Percentiles rank a stretch among this genome's conserved stretches.
These are phyloP conservation scores for Megaceryle torquata DNA, from an alignment of 2,113 vertebrate species.

Conservation along the genomic window DNA sequence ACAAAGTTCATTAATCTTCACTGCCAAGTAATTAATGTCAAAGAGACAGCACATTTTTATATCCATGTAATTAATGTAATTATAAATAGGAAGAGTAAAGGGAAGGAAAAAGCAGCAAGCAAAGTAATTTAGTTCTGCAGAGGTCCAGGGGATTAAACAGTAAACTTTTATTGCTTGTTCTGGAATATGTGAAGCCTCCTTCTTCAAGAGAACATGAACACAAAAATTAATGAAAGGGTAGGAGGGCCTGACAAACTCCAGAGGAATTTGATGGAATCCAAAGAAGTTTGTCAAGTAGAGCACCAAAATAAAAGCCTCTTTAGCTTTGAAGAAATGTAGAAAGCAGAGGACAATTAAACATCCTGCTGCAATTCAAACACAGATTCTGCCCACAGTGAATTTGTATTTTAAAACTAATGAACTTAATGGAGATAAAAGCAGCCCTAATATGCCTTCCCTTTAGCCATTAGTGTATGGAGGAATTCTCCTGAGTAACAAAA, in stretches of 20 bases:
- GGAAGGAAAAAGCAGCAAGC: neutral
- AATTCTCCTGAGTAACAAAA: neutral
- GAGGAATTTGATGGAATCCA: neutral
- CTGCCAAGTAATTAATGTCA: constrained; percentile 54
- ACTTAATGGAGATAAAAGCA: neutral
- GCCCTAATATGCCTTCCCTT: neutral
- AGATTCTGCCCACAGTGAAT: neutral
- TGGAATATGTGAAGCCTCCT: neutral
- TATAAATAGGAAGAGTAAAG: constrained; percentile 1
- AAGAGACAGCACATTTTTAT: neutral
- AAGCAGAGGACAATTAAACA: neutral
- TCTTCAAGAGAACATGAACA: neutral
- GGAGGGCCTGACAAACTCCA: neutral
- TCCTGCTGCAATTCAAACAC: neutral
- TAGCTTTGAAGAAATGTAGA: neutral
- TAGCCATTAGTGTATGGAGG: neutral
- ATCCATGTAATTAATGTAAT: constrained; percentile 32
- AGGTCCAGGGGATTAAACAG: neutral
- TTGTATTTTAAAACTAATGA: neutral
- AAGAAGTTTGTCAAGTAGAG: neutral
- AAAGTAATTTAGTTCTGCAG: constrained; percentile 45
- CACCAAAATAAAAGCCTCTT: neutral
- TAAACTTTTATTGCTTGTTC: neutral
- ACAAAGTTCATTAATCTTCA: constrained; percentile 46
- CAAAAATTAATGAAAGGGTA: neutral